phyloP scores from a whole-genome alignment of 2,888 invertebrate species.

The Orthosia cruda region DNA sequence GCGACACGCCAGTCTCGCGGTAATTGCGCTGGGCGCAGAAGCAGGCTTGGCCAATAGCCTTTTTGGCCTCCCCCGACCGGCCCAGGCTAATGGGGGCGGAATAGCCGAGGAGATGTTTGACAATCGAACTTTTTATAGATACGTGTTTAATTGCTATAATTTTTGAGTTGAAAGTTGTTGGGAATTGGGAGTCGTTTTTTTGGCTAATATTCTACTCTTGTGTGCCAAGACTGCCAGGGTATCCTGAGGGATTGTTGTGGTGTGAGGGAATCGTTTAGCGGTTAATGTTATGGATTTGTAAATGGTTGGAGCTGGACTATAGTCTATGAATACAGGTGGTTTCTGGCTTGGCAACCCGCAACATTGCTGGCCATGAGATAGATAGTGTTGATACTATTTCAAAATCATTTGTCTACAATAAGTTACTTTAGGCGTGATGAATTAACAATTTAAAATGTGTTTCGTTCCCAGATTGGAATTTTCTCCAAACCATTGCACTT shows the following conservation, averaged over 20 bases:
- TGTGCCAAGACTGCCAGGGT: neutral
- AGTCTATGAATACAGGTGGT: neutral
- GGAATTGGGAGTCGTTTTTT: neutral
- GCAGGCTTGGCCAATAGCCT: constrained; percentile 69
- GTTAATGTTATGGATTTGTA: neutral
- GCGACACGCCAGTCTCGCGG: constrained; percentile 79
- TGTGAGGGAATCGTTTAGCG: neutral
- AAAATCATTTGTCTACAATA: neutral
- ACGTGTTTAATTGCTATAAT: constrained; percentile 51
- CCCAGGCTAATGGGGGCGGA: constrained; percentile 66
- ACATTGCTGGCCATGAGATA: neutral
- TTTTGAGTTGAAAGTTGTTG: constrained; percentile 19
- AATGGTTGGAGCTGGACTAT: neutral
- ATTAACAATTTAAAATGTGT: neutral
- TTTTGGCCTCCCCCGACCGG: constrained; percentile 61
- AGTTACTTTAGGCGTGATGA: too few species aligned
- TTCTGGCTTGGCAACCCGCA: too few species aligned
- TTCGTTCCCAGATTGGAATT: neutral
- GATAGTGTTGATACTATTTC: neutral
- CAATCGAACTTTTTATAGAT: constrained; percentile 35
- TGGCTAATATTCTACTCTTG: neutral
- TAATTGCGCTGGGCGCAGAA: constrained; percentile 81
- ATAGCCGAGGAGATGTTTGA: constrained; percentile 38
- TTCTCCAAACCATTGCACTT: neutral
- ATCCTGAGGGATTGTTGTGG: neutral